Base-by-base conservation (phyloP, 2,113 vertebrate genomes). In the Tupaia chinensis region DNA sequence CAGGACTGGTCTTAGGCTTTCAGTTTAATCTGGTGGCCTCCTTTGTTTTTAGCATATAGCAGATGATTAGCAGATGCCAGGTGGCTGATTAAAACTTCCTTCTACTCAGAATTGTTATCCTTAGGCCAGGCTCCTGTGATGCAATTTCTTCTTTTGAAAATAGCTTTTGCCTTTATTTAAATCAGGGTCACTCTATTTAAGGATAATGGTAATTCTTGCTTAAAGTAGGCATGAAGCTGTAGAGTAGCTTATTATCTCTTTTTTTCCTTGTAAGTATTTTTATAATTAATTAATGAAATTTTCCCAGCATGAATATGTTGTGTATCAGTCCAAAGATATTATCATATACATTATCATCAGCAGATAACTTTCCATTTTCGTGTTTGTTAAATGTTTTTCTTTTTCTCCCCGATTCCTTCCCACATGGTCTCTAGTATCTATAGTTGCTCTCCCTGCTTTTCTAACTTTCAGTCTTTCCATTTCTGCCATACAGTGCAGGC, bases 31-130 rank as follows among this genome's bases (percentile, higher is more conserved):
- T 56, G 56, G 16, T 34, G 9, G 56, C 32, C 23, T 69, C 72
- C 19, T 96, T 89, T 91, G 19, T 70, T 70, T 93, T 91, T 60
- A 70, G 60, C 19, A 79, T 23, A 9, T 88, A n/a, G 25, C 66
- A 60, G 32, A 53, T 74, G 72, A 77, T 78, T 85, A 74, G n/a
- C 25, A 85, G 85, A 87, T 83, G 29, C 65, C 81, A 90, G 6
- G 7, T 86, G 61, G 29, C 70, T 89, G 56, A 70, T 63, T 70
- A 84, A 94, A 89, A 58, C 60, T 83, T 95, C 4, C 58, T 12
- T 86, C n/a, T 70, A 19, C 79, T 83, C 25, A 66, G 85, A 95
- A 44, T 60, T 89, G n/a, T 66, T 93, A 44, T 87, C 23, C 69
- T 70, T 79, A 11, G 44, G 2, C 13, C 14, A 92, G 66, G 19